Conservation (phyloP, 2,888 invertebrate species). For the Trachelus tabidus region DNA sequence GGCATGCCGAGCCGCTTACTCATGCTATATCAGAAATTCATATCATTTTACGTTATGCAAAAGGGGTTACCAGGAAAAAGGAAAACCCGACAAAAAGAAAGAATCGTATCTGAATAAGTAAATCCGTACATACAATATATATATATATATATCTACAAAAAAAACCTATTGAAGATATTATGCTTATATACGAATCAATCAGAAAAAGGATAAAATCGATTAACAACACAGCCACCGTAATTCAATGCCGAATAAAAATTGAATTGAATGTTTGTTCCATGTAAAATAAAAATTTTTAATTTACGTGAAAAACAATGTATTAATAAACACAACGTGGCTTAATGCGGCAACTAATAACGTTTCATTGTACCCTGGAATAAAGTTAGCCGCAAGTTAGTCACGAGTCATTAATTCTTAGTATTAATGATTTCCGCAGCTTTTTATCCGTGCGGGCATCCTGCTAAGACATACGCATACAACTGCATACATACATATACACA, state of each 20-base stretch:
- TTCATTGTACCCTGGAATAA: background rate
- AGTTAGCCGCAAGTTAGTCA: background rate
- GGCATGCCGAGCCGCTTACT: background rate
- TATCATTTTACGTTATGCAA: background rate
- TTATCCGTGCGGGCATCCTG: background rate
- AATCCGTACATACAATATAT: too few relatives aligned
- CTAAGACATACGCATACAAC: background rate
- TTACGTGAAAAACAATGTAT: background rate
- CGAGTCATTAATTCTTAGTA: background rate
- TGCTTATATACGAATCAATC: background rate
- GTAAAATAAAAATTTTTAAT: constrained; percentile 4
- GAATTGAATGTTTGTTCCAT: constrained; percentile 8
- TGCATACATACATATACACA: too few relatives aligned
- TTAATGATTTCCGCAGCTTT: background rate
- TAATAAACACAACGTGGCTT: too few relatives aligned
- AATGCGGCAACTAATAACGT: background rate
- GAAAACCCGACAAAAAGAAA: background rate
- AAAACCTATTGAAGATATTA: background rate
- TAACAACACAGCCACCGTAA: background rate
- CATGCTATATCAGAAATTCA: background rate
- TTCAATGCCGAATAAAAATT: constrained; percentile 14
- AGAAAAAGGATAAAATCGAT: background rate
- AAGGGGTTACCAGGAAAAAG: background rate
- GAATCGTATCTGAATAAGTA: background rate
- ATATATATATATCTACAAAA: background rate